Evolutionary conservation across 2,797 vertebrate species (phyloP).

Genomic region (Coluber constrictor): DNA sequence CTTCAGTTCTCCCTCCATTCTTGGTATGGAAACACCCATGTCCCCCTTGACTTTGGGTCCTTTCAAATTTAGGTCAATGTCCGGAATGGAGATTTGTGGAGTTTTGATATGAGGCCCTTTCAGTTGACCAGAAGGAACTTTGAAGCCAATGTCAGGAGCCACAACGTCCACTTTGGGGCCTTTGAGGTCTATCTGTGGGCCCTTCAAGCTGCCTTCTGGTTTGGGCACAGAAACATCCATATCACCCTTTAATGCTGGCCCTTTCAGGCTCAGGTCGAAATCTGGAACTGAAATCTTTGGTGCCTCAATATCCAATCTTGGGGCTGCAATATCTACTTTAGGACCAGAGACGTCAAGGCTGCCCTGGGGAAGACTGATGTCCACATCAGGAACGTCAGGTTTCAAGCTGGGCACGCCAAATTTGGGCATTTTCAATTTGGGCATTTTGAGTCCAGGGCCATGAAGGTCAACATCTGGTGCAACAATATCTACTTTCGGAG

Average conservation of each 20-base stretch:
- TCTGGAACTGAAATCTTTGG: conserved; percentile 42
- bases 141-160: conserved; percentile 1
- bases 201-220: conserved; percentile 22
- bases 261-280: conserved; percentile 54
- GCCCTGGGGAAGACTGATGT: conserved; percentile 17
- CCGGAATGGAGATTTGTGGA: conserved; percentile 57
- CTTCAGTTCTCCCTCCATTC: conserved; percentile 41
- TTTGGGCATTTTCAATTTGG: conserved; percentile 47
- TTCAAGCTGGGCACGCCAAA: conserved; percentile 38
- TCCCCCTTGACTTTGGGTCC: conserved; percentile 36
- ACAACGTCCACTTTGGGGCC: conserved; percentile 25
- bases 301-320: conserved; percentile 1
- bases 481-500: conserved; percentile 35
- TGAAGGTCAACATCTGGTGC: conserved; percentile 53
- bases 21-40: conserved; percentile 36
- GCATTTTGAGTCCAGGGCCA: conserved; percentile 39
- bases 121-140: conserved; percentile 48
- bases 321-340: conserved; percentile 1
- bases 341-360: conserved; percentile 44
- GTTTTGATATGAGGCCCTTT: conserved; percentile 56
- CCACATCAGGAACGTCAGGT: conserved; percentile 54
- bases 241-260: conserved; percentile 60
- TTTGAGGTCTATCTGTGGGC: conserved; percentile 42
- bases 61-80: conserved; percentile 48
- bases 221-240: conserved; percentile 52